Evolutionary conservation across 2,113 vertebrate species (phyloP).

Genomic region (Sapajus apella): DNA sequence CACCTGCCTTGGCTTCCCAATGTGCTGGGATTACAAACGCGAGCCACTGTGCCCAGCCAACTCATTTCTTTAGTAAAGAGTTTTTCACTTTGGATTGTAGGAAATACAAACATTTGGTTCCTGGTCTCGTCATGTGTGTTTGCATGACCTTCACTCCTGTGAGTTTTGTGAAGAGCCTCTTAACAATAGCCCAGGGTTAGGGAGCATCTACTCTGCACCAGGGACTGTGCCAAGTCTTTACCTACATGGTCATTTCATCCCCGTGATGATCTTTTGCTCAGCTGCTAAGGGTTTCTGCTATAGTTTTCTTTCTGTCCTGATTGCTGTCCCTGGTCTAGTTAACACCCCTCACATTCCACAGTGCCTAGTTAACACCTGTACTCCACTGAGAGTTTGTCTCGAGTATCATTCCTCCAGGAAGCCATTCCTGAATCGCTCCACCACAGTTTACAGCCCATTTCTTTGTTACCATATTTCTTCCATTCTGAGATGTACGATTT

Average conservation of each 20-base stretch:
- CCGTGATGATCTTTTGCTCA: background rate
- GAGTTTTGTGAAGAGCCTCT: background rate
- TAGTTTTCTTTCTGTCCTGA: background rate
- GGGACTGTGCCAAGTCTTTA: background rate
- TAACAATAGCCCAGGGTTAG: too few species aligned
- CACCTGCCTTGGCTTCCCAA: too few species aligned
- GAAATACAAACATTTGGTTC: background rate
- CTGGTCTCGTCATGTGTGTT: background rate
- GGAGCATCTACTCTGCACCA: accelerated
- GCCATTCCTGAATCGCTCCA: background rate
- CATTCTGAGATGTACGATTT: background rate
- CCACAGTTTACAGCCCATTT: background rate
- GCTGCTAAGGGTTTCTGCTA: background rate
- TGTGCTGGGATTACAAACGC: too few species aligned
- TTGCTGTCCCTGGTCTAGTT: too few species aligned
- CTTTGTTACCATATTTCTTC: background rate
- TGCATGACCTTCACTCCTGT: background rate
- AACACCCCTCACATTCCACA: accelerated
- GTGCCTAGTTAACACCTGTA: background rate
- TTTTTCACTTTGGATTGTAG: background rate
- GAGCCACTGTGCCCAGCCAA: background rate
- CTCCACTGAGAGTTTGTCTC: background rate
- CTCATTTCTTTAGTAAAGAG: background rate
- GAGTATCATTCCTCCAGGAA: background rate
- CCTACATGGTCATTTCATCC: background rate